These are phyloP conservation scores for Delia radicum DNA, from an alignment of 1,140 invertebrate genomes.

Conservation along the genomic window DNA sequence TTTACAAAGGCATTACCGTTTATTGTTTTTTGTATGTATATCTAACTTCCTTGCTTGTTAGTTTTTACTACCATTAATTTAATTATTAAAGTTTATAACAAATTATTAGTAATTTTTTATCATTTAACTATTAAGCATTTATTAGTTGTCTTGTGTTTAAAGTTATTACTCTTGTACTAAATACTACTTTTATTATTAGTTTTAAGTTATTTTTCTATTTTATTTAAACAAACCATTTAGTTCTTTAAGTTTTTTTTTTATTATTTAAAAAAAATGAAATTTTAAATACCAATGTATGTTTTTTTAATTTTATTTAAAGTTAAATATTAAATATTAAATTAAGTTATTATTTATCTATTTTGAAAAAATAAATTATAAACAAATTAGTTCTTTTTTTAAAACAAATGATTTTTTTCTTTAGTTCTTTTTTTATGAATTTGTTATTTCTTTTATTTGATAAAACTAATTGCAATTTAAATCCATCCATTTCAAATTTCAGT, in stretches of 20 bases:
- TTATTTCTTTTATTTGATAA: slow-evolving; percentile 9
- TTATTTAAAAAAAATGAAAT: neutral
- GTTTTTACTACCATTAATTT: neutral
- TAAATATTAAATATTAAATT: slow-evolving; percentile 23
- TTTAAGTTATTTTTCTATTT: too few species aligned
- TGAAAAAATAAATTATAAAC: slow-evolving; percentile 6
- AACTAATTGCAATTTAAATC: slow-evolving; percentile 5
- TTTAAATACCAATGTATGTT: slow-evolving; percentile 8
- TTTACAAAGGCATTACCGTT: too few species aligned
- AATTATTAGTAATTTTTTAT: slow-evolving; percentile 8
- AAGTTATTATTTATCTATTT: slow-evolving; percentile 19
- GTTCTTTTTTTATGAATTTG: neutral
- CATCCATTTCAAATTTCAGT: neutral
- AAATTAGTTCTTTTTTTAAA: neutral
- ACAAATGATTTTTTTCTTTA: too few species aligned
- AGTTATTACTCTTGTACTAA: neutral
- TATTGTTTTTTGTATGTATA: too few species aligned
- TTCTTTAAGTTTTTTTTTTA: neutral
- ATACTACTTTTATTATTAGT: neutral
- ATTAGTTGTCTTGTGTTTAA: slow-evolving; percentile 17
- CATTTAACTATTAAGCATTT: slow-evolving; percentile 14
- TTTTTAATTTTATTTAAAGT: slow-evolving; percentile 8
- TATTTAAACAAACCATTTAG: too few species aligned
- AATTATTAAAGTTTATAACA: neutral
- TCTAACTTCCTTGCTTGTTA: neutral